Base-by-base conservation (phyloP, 2,888 invertebrate genomes). In the Barypeithes pellucidus region DNA sequence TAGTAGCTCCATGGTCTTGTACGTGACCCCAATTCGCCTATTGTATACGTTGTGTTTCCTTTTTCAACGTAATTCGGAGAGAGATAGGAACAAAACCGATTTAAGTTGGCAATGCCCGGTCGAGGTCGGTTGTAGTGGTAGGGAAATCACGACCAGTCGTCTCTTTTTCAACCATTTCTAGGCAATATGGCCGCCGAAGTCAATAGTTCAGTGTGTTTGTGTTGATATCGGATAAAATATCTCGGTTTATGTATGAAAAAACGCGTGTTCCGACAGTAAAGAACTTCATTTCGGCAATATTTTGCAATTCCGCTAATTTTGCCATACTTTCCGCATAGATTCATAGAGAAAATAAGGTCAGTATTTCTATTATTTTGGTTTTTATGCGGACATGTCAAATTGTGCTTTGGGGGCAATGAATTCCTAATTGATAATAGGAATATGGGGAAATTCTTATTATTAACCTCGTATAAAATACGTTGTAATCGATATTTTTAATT, bases 151-250 rank as follows among this genome's bases (percentile, higher is more conserved):
- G 24, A 52, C 43, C 20, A 29, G 52, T 24, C 20, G 43, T 41
- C 54, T n/a, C 39, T 57, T 41, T 41, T 39, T 62, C 67, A 68
- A 57, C 59, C 22, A 18, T n/a, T 43, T 18, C 4, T n/a, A 60
- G 66, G 16, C 75, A 75, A 75, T 20, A 75, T 75, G 75, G 75
- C 75, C 43, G 69, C 33, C 67, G 47, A 41, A 73, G 73, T 73
- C 70, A 60, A 69, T 73, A 67, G 63, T 24, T 60, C 11, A 43
- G 24, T 62, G 62, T 63, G 72, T 59, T 62, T 67, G 62, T 72
- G 60, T 68, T 72, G 59, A 68, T 72, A 33, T 72, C 54, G 57
- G 18, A 60, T 14, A 16, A 59, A 67, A 63, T 68, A 45, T 47
- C 52, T 39, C 24, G 7, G 59, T 68, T 71, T 52, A 72, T 75